A percentile compares a stretch with the other conserved stretches of the same genome.
phyloP scores from a whole-genome alignment of 2,113 vertebrate species.

The Eptesicus fuscus region DNA sequence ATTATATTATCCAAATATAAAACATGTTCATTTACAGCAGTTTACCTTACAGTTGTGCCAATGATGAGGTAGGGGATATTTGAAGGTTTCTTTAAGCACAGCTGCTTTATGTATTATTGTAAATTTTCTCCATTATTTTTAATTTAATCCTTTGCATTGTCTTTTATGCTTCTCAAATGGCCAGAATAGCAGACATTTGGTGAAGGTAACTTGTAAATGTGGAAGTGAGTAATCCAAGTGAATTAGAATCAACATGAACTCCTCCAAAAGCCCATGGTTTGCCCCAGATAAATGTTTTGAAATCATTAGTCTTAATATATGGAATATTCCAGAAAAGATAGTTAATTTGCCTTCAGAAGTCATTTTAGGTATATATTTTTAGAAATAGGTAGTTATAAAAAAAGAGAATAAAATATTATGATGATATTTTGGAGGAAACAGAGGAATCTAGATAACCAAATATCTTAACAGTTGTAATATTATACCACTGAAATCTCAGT shows the following conservation, averaged over 20 bases:
- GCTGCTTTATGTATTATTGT: constrained; percentile 45
- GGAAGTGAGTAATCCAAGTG: not conserved
- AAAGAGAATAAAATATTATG: not conserved
- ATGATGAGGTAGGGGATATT: constrained; percentile 9
- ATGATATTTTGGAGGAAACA: not conserved
- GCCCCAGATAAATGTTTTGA: not conserved
- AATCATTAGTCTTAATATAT: constrained; percentile 4
- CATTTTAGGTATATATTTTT: not conserved
- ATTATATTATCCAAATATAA: constrained; percentile 50
- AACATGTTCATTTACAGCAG: constrained; percentile 39
- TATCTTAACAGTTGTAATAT: not conserved
- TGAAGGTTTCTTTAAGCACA: constrained; percentile 59
- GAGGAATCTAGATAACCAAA: not conserved
- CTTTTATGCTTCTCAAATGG: constrained; percentile 40
- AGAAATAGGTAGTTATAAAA: not conserved
- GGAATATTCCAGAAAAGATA: constrained; percentile 19
- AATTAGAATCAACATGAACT: not conserved
- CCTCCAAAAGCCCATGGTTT: not conserved
- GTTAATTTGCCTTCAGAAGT: not conserved
- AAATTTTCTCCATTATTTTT: constrained; percentile 51
- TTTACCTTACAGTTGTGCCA: constrained; percentile 38
- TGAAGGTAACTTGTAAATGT: not conserved
- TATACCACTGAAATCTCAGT: not conserved
- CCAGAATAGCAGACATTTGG: constrained; percentile 28
- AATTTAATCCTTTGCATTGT: not conserved